A percentile compares a stretch with the other conserved stretches of the same genome.
Evolutionary conservation across 2,888 invertebrate genomes (phyloP).

Genomic region (Amphipyra tragopoginis): DNA sequence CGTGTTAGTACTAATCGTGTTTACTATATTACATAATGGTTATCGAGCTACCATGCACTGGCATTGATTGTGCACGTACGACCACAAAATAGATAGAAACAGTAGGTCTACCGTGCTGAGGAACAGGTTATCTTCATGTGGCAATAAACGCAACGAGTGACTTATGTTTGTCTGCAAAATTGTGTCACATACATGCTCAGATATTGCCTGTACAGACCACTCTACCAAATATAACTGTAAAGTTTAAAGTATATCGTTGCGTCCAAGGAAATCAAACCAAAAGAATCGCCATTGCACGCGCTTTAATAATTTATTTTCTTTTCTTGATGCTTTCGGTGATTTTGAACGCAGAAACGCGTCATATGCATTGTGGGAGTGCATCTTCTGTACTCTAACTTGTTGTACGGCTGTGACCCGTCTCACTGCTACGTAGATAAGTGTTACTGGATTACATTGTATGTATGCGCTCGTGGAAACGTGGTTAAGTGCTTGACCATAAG

Average conservation of each 20-base stretch:
- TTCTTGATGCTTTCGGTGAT: too few species aligned
- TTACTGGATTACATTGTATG: conserved; percentile 34
- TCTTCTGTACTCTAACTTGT: conserved; percentile 28
- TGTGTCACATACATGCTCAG: conserved; percentile 4
- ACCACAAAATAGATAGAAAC: conserved; percentile 11
- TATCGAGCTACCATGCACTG: conserved; percentile 30
- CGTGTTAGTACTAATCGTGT: conserved; percentile 42
- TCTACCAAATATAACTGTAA: conserved; percentile 14
- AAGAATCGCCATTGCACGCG: not conserved
- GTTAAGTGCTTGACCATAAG: conserved; percentile 14
- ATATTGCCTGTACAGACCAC: not conserved
- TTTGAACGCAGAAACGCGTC: too few species aligned
- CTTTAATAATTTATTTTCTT: too few species aligned
- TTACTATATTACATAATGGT: conserved; percentile 48
- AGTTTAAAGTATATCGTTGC: not conserved
- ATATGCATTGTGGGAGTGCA: conserved; percentile 10
- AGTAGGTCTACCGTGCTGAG: conserved; percentile 6
- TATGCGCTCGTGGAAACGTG: conserved; percentile 13
- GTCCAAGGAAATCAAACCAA: not conserved
- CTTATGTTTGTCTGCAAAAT: conserved; percentile 1
- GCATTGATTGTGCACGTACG: conserved; percentile 44
- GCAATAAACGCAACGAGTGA: not conserved
- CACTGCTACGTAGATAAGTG: conserved; percentile 4
- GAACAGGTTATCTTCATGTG: not conserved
- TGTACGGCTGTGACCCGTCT: conserved; percentile 8